Conservation (phyloP, 2,888 invertebrate genomes). For the Tanypteryx hageni region DNA sequence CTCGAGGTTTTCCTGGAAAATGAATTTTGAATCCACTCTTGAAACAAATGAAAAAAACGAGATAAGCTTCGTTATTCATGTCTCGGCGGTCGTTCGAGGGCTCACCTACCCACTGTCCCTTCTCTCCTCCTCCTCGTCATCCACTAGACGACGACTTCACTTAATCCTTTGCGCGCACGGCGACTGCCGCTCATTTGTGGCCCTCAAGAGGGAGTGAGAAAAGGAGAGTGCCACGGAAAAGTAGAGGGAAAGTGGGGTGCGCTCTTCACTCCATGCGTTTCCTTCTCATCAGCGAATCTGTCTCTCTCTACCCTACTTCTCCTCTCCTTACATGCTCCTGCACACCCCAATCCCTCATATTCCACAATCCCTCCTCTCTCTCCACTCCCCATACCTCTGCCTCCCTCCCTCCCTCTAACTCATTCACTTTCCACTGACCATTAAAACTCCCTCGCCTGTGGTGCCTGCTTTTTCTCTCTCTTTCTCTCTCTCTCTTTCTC, state of each 20-base stretch:
- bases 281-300: neutral
- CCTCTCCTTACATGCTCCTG: neutral
- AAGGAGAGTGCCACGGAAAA: neutral
- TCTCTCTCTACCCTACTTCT: neutral
- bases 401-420: neutral
- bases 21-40: slow-evolving; percentile 10
- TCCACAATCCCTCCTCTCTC: neutral
- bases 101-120: slow-evolving; percentile 8
- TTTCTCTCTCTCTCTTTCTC: neutral
- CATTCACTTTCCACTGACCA: slow-evolving; percentile 20
- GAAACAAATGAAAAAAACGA: neutral
- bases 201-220: neutral
- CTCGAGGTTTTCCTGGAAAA: neutral
- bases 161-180: neutral
- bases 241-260: neutral
- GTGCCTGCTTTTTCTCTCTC: neutral
- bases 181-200: slow-evolving; percentile 28
- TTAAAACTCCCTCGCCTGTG: neutral
- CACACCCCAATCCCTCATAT: no score
- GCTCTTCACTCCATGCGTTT: neutral
- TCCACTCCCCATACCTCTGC: neutral
- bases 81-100: slow-evolving; percentile 48
- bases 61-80: slow-evolving; percentile 53
- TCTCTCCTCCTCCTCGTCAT: neutral
- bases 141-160: neutral